Conservation (phyloP, 2,797 vertebrate species). For the Sphenopsis melanotis region DNA sequence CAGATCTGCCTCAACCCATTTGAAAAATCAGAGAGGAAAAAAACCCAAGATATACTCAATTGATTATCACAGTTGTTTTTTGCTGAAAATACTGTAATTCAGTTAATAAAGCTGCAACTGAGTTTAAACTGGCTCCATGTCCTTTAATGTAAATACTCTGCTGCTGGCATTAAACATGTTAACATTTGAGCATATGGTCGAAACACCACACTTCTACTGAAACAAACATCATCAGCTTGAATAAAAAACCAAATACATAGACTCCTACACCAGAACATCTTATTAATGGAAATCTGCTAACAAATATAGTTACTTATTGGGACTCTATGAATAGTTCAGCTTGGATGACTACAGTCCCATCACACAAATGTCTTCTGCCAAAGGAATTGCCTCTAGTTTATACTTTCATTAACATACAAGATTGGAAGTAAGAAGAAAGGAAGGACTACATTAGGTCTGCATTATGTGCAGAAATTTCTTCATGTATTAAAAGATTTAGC, state of each 20-base stretch:
- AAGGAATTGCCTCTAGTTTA: neutral
- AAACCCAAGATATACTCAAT: neutral
- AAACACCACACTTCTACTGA: neutral
- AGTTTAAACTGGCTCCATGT: constrained; percentile 24
- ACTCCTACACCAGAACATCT: neutral
- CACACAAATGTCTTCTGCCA: neutral
- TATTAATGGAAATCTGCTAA: neutral
- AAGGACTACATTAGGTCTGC: neutral
- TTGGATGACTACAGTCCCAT: neutral
- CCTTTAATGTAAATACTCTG: constrained; percentile 26
- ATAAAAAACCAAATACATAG: neutral
- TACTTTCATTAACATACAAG: neutral
- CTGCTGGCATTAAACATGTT: neutral
- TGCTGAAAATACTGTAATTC: constrained; percentile 15
- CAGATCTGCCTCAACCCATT: neutral
- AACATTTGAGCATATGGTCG: neutral
- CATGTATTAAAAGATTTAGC: neutral
- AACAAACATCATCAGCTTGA: neutral
- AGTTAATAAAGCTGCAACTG: constrained; percentile 18
- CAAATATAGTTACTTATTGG: neutral
- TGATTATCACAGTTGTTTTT: constrained; percentile 6
- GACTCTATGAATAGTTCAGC: neutral
- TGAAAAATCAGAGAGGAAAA: neutral
- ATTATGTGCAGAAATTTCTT: neutral
- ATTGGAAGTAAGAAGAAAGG: neutral